Percentiles rank a stretch among this genome's conserved stretches.
phyloP scores from a whole-genome alignment of 2,797 vertebrate species.

The Ctenopoma kingsleyae region DNA sequence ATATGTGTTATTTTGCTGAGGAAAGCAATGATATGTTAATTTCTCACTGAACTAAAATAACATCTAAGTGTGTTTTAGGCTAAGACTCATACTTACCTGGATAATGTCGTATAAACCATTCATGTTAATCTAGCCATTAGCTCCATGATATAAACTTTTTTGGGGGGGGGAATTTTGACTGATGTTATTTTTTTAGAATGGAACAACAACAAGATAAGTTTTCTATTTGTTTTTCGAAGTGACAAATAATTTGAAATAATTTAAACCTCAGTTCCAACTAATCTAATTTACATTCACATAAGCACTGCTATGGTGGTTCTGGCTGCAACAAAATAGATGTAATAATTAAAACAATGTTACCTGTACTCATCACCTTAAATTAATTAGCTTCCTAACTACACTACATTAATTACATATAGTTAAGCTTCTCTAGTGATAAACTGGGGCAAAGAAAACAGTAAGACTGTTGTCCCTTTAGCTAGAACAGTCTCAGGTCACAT shows the following conservation, averaged over 20 bases:
- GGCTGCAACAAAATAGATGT: too few species aligned
- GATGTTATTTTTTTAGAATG: neutral
- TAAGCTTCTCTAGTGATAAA: conserved; percentile 3
- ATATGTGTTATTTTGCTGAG: neutral
- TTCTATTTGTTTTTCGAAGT: too few species aligned
- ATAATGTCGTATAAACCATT: neutral
- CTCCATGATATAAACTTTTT: neutral
- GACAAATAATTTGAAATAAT: too few species aligned
- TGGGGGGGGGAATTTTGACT: neutral
- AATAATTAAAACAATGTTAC: too few species aligned
- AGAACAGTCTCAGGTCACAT: conserved; percentile 30
- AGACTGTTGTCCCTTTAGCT: conserved; percentile 24
- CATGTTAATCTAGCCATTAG: neutral
- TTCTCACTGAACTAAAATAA: conserved; percentile 9
- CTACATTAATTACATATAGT: conserved; percentile 20
- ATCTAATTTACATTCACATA: too few species aligned
- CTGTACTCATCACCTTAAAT: too few species aligned
- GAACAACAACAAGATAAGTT: too few species aligned
- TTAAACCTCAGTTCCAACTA: too few species aligned
- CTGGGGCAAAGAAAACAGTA: conserved; percentile 17
- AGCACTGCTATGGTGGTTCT: too few species aligned
- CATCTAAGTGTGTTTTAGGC: neutral
- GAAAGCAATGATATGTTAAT: neutral
- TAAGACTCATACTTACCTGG: neutral
- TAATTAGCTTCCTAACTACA: neutral